Evolutionary conservation across 2,888 invertebrate genomes (phyloP).

Genomic region (Leptinotarsa tumamoca): DNA sequence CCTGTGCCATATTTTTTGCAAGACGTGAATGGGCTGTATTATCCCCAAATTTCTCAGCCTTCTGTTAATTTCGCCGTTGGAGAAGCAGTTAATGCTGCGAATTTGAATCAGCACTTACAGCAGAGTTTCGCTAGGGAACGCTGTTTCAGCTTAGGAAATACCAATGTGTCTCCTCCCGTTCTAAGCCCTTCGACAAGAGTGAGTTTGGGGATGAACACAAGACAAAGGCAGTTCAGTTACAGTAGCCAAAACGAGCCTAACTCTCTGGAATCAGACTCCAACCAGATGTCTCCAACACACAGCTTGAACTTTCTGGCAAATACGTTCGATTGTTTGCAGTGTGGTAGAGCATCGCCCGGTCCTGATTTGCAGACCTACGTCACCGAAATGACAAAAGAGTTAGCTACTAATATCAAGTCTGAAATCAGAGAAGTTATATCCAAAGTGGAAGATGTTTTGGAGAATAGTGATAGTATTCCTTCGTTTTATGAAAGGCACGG

Average conservation of each 20-base stretch:
- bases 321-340: slow-evolving; percentile 70
- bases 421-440: slow-evolving; percentile 85
- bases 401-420: slow-evolving; percentile 85
- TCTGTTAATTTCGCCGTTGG: slow-evolving; percentile 77
- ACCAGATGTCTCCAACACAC: slow-evolving; percentile 64
- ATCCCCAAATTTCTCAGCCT: slow-evolving; percentile 61
- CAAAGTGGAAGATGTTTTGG: slow-evolving; percentile 82
- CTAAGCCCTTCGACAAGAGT: slow-evolving; percentile 75
- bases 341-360: slow-evolving; percentile 69
- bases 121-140: slow-evolving; percentile 60
- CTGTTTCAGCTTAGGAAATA: slow-evolving; percentile 74
- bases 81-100: slow-evolving; percentile 69
- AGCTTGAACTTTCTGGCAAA: slow-evolving; percentile 67
- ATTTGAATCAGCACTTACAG: slow-evolving; percentile 57
- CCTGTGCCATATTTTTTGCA: slow-evolving; percentile 65
- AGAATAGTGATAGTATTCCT: slow-evolving; percentile 72
- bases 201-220: slow-evolving; percentile 70
- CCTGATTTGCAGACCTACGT: slow-evolving; percentile 81
- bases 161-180: slow-evolving; percentile 67
- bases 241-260: slow-evolving; percentile 81
- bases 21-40: slow-evolving; percentile 61
- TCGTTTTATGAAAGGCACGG: slow-evolving; percentile 61
- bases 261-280: slow-evolving; percentile 71
- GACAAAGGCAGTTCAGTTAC: slow-evolving; percentile 73
- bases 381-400: slow-evolving; percentile 81